A percentile compares a stretch with the other conserved stretches of the same genome.
These are phyloP conservation scores for Drosophila punjabiensis DNA, from an alignment of 1,140 invertebrate genomes.

Conservation along the genomic window DNA sequence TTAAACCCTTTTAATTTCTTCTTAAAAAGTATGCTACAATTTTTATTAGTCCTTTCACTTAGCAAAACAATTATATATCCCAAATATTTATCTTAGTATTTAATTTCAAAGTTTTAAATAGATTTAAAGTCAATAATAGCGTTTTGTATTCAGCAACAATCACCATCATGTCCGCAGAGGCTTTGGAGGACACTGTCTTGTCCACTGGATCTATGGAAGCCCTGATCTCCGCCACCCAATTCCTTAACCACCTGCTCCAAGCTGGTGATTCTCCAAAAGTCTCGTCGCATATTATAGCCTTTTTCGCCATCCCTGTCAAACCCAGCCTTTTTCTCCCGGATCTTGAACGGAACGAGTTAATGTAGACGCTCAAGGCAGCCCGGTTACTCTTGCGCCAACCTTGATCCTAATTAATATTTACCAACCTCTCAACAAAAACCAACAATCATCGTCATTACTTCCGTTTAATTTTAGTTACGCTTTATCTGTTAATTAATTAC, in stretches of 20 bases:
- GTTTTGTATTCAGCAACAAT: constrained; percentile 47
- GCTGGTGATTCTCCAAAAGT: constrained; percentile 87
- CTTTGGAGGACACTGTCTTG: constrained; percentile 55
- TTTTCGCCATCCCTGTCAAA: constrained; percentile 95
- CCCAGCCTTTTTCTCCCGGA: constrained; percentile 98
- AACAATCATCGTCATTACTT: constrained; percentile 42
- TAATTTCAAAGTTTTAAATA: neutral
- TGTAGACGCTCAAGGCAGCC: constrained; percentile 98
- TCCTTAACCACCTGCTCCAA: constrained; percentile 25
- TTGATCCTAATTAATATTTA: neutral
- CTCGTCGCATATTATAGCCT: constrained; percentile 99
- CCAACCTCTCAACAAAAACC: neutral
- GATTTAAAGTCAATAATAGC: neutral
- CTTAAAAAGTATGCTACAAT: neutral
- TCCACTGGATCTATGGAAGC: constrained; percentile 19
- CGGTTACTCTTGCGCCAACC: constrained; percentile 98
- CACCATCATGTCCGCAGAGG: constrained; percentile 59
- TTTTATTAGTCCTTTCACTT: too few species aligned
- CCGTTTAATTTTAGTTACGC: constrained; percentile 63
- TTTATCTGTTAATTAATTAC: constrained; percentile 73
- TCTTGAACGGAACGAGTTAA: constrained; percentile 98
- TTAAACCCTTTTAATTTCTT: neutral
- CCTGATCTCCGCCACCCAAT: constrained; percentile 16
- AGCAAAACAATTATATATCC: too few species aligned
- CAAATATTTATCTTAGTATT: too few species aligned